Percentiles rank a stretch among this genome's conserved stretches.
Conservation (phyloP, 2,113 vertebrate genomes). For the Lepidothrix coronata region DNA sequence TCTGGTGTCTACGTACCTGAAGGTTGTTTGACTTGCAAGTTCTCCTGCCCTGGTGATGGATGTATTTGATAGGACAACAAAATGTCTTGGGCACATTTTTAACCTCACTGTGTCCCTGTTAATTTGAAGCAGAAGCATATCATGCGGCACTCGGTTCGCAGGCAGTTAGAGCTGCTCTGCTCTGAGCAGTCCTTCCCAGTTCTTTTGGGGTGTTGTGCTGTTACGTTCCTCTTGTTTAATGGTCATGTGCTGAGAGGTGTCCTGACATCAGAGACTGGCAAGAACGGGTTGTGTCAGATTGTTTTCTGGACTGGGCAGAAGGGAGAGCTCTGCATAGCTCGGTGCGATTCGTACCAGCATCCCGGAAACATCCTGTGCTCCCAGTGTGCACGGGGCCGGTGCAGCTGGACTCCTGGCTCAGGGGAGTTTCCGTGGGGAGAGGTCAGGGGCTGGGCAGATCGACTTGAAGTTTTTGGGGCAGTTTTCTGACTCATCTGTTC, state of each 20-base stretch:
- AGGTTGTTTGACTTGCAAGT: neutral
- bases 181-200: neutral
- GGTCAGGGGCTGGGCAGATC: neutral
- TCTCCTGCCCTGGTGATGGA: neutral
- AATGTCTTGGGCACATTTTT: neutral
- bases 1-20: neutral
- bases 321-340: neutral
- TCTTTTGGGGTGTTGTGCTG: neutral
- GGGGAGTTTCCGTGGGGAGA: neutral
- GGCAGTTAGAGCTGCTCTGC: neutral
- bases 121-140: neutral
- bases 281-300: constrained; percentile 14
- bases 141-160: neutral
- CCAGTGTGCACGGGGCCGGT: fast-evolving
- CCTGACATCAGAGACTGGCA: neutral
- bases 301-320: constrained; percentile 5
- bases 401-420: neutral
- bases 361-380: neutral
- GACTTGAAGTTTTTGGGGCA: neutral
- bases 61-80: neutral
- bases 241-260: neutral
- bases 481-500: neutral
- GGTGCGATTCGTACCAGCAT: neutral
- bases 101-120: neutral
- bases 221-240: neutral